A percentile compares a stretch with the other conserved stretches of the same genome.
Conservation (phyloP, 2,888 invertebrate species). For the Drosophila phalerata region DNA sequence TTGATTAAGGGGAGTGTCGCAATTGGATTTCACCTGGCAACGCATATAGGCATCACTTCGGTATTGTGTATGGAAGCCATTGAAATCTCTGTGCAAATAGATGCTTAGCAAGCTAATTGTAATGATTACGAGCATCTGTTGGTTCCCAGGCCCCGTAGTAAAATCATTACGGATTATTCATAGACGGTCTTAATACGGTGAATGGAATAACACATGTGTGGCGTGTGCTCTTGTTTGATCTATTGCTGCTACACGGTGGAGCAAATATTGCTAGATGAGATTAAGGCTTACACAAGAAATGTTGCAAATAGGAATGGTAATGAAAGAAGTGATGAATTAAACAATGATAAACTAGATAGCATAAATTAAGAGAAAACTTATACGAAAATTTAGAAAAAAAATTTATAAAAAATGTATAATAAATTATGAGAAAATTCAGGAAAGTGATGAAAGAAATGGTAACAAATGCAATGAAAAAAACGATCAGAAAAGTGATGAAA, state of each 20-base stretch:
- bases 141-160: conserved; percentile 43
- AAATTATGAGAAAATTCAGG: neutral
- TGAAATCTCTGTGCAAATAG: conserved; percentile 35
- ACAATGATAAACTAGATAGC: neutral
- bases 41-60: neutral
- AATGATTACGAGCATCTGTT: conserved; percentile 29
- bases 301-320: neutral
- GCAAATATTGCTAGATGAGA: neutral
- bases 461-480: neutral
- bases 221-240: conserved; percentile 46
- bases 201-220: conserved; percentile 17
- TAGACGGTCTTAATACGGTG: conserved; percentile 2
- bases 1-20: conserved; percentile 32
- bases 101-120: conserved; percentile 30
- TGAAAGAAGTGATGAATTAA: neutral
- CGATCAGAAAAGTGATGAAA: neutral
- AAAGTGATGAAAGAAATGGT: neutral
- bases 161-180: conserved; percentile 45
- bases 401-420: neutral
- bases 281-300: neutral
- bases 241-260: conserved; percentile 15
- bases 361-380: neutral
- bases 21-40: conserved; percentile 26
- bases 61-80: neutral
- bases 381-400: neutral